phyloP scores from a whole-genome alignment of 2,797 vertebrate genomes.

The Gambusia yucatana region DNA sequence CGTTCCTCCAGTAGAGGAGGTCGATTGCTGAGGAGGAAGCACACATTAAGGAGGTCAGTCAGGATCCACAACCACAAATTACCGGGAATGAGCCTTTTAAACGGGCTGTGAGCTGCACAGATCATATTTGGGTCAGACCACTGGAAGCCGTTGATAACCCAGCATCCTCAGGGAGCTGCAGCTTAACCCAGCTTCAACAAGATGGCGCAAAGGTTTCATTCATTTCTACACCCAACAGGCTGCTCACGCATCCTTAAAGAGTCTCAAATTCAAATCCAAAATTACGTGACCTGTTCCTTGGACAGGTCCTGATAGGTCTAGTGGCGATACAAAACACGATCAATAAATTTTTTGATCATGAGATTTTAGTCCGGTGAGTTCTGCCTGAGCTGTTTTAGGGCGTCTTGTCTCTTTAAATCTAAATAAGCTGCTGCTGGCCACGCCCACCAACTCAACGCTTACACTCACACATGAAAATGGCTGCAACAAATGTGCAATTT shows the following conservation, averaged over 20 bases:
- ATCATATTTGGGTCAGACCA: constrained; percentile 73
- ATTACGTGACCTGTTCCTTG: too few relatives aligned
- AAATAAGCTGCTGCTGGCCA: too few relatives aligned
- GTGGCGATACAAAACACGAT: too few relatives aligned
- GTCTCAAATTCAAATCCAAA: neutral
- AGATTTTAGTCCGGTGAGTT: too few relatives aligned
- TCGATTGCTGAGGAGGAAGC: constrained; percentile 86
- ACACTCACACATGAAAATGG: too few relatives aligned
- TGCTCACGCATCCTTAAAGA: neutral
- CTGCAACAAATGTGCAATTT: too few relatives aligned
- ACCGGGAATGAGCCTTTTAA: constrained; percentile 15
- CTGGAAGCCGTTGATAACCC: constrained; percentile 67
- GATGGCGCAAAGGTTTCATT: constrained; percentile 24
- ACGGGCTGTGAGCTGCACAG: constrained; percentile 38
- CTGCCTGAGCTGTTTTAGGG: too few relatives aligned
- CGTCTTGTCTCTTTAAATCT: too few relatives aligned
- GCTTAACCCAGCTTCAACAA: constrained; percentile 62
- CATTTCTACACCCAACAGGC: constrained; percentile 19
- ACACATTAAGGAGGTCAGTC: constrained; percentile 39
- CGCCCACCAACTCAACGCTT: too few relatives aligned
- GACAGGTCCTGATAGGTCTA: neutral
- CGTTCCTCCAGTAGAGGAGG: constrained; percentile 97
- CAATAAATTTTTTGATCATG: too few relatives aligned
- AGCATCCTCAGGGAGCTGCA: constrained; percentile 53
- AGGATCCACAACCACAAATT: constrained; percentile 17